Evolutionary conservation across 2,797 vertebrate genomes (phyloP), one percentile per base, ranked within the genome.

Genomic region (Platalea minor): DNA sequence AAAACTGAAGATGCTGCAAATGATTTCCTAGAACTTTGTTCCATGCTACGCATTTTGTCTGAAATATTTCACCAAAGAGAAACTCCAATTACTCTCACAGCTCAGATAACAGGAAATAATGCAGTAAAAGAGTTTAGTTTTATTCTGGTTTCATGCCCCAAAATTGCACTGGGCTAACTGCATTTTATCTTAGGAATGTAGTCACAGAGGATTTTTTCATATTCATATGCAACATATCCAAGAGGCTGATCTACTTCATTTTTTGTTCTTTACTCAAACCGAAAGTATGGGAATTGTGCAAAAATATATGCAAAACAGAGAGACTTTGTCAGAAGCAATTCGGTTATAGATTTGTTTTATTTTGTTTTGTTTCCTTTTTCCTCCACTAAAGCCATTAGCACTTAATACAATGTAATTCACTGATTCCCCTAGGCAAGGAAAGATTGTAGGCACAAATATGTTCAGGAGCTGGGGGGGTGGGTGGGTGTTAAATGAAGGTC

Each of bases 391-490:
- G 64, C 37, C 68, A 70, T 88, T 93, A 95, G 17, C 68, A 73
- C 85, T 94, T 91, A 89, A 79, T 79, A n/a, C 29, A 51, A 33
- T 28, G 17, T 20, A 79, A 82, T 79, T 82, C 75, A 48, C 43
- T 18, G 29, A 70, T 92, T 77, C 39, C 72, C 78, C 31, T 31
- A 93, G 93, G 81, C 91, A 82, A 87, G 75, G 81, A 92, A 95
- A 92, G 26, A 79, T 12, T 74, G 35, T 59, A 91, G 24, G 31
- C 51, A 80, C 19, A 84, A 75, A 79, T 59, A 43, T 53, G 17
- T 19, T 35, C 29, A 4, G 39, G 39, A 41, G 39, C 11, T 41
- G 39, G 16, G 16, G 7, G 35, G 35, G 9, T 12, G 48, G 13
- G 45, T 15, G 5, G 3, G 1, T 31, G 21, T 57, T 61, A 84